These are phyloP conservation scores for Sebastes oblongus DNA, from an alignment of 2,797 vertebrate species.

Conservation along the genomic window DNA sequence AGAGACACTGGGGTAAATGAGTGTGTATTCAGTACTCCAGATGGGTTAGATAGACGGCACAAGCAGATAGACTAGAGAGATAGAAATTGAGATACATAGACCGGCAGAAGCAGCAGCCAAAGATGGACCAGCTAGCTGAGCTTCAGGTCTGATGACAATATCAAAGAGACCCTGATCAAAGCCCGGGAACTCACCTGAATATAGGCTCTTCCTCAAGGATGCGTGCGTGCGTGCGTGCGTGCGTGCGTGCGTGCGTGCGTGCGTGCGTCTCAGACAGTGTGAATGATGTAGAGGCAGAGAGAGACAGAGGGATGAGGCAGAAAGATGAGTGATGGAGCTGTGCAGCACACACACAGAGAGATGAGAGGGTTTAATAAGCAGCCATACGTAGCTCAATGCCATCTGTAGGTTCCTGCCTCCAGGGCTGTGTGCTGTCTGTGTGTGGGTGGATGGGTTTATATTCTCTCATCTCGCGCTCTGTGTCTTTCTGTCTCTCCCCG, in stretches of 20 bases:
- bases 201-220: constrained; percentile 50
- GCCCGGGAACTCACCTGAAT: constrained; percentile 71
- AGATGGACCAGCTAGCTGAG: constrained; percentile 58
- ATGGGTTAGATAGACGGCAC: constrained; percentile 17
- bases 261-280: constrained; percentile 27
- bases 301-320: constrained; percentile 57
- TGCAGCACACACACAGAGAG: constrained; percentile 60
- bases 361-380: constrained; percentile 80
- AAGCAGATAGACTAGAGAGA: constrained; percentile 22
- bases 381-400: constrained; percentile 79
- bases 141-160: constrained; percentile 65
- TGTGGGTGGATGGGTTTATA: constrained; percentile 78
- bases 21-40: not conserved
- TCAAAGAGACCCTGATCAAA: constrained; percentile 80
- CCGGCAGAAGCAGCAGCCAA: constrained; percentile 29
- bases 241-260: not conserved
- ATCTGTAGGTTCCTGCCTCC: constrained; percentile 81
- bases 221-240: not conserved
- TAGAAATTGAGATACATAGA: constrained; percentile 45
- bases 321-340: constrained; percentile 73
- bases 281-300: constrained; percentile 63
- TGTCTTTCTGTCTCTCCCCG: constrained; percentile 46
- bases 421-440: constrained; percentile 75
- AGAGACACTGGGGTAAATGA: not conserved
- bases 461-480: constrained; percentile 64